Evolutionary conservation across 2,888 invertebrate genomes (phyloP).

Genomic region (Hirtodrosophila confusa): DNA sequence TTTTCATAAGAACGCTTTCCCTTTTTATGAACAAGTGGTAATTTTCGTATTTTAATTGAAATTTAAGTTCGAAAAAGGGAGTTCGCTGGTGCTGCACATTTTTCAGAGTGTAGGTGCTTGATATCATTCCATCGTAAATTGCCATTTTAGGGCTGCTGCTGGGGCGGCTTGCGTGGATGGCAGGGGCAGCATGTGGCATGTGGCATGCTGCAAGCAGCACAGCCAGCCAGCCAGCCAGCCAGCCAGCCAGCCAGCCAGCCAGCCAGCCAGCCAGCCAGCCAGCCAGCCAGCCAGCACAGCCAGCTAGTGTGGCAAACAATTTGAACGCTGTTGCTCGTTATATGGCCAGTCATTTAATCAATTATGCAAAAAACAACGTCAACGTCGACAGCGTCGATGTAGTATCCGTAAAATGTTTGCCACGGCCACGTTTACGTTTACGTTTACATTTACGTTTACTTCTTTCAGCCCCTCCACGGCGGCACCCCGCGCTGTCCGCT

Average conservation of each 20-base stretch:
- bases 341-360: constrained; percentile 82
- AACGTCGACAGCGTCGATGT: constrained; percentile 62
- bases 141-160: constrained; percentile 51
- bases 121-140: constrained; percentile 66
- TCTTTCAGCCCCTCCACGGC: constrained; percentile 2
- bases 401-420: constrained; percentile 77
- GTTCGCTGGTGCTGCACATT: too few relatives aligned
- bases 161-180: background rate
- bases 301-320: constrained; percentile 50
- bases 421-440: constrained; percentile 54
- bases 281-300: constrained; percentile 23
- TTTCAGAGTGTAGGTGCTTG: constrained; percentile 19
- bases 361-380: constrained; percentile 81
- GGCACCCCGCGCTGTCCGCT: background rate
- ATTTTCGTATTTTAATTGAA: too few relatives aligned
- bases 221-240: constrained; percentile 22
- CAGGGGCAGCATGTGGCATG: background rate
- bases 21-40: too few relatives aligned
- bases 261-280: constrained; percentile 21
- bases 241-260: constrained; percentile 32
- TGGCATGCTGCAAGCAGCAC: constrained; percentile 16
- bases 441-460: constrained; percentile 11
- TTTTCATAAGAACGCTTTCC: too few relatives aligned
- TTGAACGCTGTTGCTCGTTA: constrained; percentile 60
- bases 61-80: too few relatives aligned